Base-by-base conservation (phyloP, 2,113 vertebrate genomes). In the Podocnemis expansa region DNA sequence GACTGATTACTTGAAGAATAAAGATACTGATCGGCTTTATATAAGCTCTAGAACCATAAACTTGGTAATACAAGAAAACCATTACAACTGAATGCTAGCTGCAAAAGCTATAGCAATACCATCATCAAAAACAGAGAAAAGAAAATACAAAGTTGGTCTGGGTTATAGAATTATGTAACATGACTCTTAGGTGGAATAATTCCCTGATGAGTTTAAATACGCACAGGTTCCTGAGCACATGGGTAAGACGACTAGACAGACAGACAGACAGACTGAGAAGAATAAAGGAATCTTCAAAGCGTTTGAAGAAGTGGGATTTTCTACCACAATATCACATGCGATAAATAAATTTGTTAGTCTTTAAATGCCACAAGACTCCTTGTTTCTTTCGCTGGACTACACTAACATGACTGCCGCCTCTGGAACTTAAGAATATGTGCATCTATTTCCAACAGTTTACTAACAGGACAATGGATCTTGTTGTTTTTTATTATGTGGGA, bases 381-480 rank as follows among this genome's bases (percentile, higher is more conserved):
- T n/a, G n/a, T n/a, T n/a, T n/a, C n/a, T n/a, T n/a, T n/a, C n/a
- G n/a, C n/a, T n/a, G n/a, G n/a, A n/a, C n/a, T n/a, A n/a, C n/a
- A n/a, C n/a, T n/a, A n/a, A n/a, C n/a, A n/a, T n/a, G n/a, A n/a
- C n/a, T n/a, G n/a, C n/a, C n/a, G n/a, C n/a, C n/a, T n/a, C n/a
- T n/a, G n/a, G n/a, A n/a, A n/a, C n/a, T n/a, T n/a, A n/a, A n/a
- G n/a, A 5, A 47, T 45, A 10, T 25, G 4, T 14, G 73, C 17
- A 21, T 75, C 38, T 43, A 45, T 29, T 78, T 38, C 43, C 80
- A 17, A 55, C 82, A 87, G 24, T 43, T 82, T 84, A 12, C 55
- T 1, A 87, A 79, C 10, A 17, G 75, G 7, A 0, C 2, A 56
- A 0, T 4, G 17, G 27, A 3, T 11, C 43, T 4, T 3, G 2